phyloP scores from a whole-genome alignment of 2,797 vertebrate species.

The Gephyroberyx darwinii region DNA sequence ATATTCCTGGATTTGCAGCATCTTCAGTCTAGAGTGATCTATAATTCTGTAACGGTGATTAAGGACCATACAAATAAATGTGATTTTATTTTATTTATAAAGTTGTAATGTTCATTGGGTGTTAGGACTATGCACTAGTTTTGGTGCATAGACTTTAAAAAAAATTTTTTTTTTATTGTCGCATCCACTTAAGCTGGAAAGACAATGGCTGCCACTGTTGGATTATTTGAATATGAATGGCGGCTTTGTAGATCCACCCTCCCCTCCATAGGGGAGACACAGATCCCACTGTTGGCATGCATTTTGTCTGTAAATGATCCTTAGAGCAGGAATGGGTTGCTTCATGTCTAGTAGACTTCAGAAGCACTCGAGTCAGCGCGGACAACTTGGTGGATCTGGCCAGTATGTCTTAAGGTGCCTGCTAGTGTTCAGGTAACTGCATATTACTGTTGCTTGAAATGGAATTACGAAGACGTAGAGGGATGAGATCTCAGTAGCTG shows the following conservation, averaged over 20 bases:
- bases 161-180: conserved; percentile 17
- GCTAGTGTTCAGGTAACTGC: background rate
- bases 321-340: background rate
- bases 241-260: conserved; percentile 43
- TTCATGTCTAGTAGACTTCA: background rate
- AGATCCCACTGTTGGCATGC: background rate
- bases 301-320: conserved; percentile 12
- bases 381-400: background rate
- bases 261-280: conserved; percentile 2
- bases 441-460: background rate
- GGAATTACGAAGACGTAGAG: background rate
- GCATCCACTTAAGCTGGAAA: conserved; percentile 30
- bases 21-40: background rate
- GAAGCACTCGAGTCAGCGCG: background rate
- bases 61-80: too few species aligned
- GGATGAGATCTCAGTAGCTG: background rate
- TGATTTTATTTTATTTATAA: too few species aligned
- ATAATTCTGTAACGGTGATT: background rate
- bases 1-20: background rate
- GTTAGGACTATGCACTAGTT: too few species aligned
- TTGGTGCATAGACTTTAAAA: background rate
- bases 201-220: conserved; percentile 45
- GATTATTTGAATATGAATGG: conserved; percentile 38
- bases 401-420: background rate
- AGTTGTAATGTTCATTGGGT: too few species aligned